Evolutionary conservation across 2,113 vertebrate species (phyloP).

Genomic region (Vireo altiloquus): DNA sequence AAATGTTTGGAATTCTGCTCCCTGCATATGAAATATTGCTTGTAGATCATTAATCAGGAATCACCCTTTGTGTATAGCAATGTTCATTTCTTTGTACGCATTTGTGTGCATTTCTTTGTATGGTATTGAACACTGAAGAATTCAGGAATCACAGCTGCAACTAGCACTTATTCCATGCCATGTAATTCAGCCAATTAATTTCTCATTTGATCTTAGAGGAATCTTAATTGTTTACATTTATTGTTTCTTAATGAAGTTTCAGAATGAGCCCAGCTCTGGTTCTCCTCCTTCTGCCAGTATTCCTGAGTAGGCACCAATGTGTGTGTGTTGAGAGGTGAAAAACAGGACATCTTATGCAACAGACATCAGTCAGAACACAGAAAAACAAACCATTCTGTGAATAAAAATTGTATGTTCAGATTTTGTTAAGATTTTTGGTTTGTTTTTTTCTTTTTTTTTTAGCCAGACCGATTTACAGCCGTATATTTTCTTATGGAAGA

Average conservation of each 20-base stretch:
- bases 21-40: neutral
- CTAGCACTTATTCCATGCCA: neutral
- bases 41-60: rapidly evolving
- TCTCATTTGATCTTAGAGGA: neutral
- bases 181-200: neutral
- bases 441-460: constrained; percentile 58
- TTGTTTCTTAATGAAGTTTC: constrained; percentile 37
- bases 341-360: constrained; percentile 53
- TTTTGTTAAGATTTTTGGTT: constrained; percentile 71
- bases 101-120: neutral
- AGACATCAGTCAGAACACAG: constrained; percentile 71
- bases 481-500: constrained; percentile 79
- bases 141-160: neutral
- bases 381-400: constrained; percentile 75
- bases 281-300: constrained; percentile 31
- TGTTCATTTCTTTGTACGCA: neutral
- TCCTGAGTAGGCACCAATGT: neutral
- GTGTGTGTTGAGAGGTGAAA: neutral
- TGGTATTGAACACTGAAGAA: neutral
- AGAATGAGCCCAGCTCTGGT: constrained; percentile 53
- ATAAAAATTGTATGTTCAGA: constrained; percentile 76
- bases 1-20: neutral
- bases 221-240: constrained; percentile 41
- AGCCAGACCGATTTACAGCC: constrained; percentile 77
- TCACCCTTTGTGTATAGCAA: neutral